phyloP scores from a whole-genome alignment of 2,797 vertebrate species.

The Aulostomus chinensis region DNA sequence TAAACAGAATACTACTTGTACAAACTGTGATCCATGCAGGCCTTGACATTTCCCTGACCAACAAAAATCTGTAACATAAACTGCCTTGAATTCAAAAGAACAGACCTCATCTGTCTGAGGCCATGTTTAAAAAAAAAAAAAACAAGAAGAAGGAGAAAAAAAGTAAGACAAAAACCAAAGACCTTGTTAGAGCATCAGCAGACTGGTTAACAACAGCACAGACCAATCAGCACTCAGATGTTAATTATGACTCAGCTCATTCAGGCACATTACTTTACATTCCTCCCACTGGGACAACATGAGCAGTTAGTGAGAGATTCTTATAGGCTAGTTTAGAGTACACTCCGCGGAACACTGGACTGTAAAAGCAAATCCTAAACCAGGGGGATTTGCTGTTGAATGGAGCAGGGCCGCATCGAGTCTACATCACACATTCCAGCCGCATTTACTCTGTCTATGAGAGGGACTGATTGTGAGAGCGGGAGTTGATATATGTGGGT shows the following conservation, averaged over 20 bases:
- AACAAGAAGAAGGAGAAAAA: too few relatives aligned
- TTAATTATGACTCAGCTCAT: slow-evolving; percentile 66
- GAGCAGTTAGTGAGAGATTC: slow-evolving; percentile 61
- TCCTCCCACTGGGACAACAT: slow-evolving; percentile 56
- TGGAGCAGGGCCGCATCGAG: slow-evolving; percentile 51
- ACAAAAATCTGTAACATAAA: slow-evolving; percentile 9
- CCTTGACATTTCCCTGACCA: slow-evolving; percentile 30
- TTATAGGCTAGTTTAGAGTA: slow-evolving; percentile 41
- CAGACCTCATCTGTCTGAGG: slow-evolving; percentile 18
- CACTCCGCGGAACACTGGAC: slow-evolving; percentile 34
- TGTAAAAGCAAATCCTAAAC: slow-evolving; percentile 66
- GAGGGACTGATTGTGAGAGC: slow-evolving; percentile 31
- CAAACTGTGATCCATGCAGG: slow-evolving; percentile 5
- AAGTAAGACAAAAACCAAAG: slow-evolving; percentile 14
- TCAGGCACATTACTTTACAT: slow-evolving; percentile 40
- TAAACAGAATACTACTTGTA: neutral
- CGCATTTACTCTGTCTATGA: slow-evolving; percentile 46
- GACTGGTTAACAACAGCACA: slow-evolving; percentile 23
- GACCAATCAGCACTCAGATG: slow-evolving; percentile 25
- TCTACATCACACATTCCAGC: slow-evolving; percentile 69
- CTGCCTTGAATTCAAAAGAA: slow-evolving; percentile 16
- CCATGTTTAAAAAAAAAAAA: slow-evolving; percentile 46
- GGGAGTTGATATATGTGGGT: neutral
- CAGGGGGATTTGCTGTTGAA: slow-evolving; percentile 67
- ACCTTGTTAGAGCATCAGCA: slow-evolving; percentile 9